Base-by-base conservation (phyloP, 1,140 invertebrate genomes). In the Triops longicaudatus region DNA sequence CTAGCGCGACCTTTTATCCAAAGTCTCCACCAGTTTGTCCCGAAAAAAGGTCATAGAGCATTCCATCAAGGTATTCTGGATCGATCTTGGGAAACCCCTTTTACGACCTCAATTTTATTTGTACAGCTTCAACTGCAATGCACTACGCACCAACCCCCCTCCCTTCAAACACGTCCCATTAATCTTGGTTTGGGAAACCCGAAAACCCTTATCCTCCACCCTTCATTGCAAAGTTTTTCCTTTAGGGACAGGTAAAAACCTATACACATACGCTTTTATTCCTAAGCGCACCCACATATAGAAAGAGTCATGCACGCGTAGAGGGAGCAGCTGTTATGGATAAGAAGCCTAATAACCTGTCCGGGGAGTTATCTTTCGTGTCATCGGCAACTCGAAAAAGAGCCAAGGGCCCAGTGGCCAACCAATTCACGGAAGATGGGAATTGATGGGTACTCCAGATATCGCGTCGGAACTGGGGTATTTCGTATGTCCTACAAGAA, bases 291-390 rank as follows among this genome's bases (percentile, higher is more conserved):
- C 50, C 17, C 50, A 63, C 50, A 63, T 63, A 63, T 22, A 63
- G 14, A 2, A 5, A 14, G 14, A 11, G 5, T 5, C 50, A 10
- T 63, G 22, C 50, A 63, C 50, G 50, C 50, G 50, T 63, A 63
- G 50, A 63, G 22, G 31, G 22, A 63, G 50, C 50, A 63, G 50
- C 50, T 63, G 50, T 63, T 63, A 63, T 22, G 50, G 50, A 63
- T 63, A 63, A 63, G 50, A 63, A 63, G 50, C 50, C 50, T 63
- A 63, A 63, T 63, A 63, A 63, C 50, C 50, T 63, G 50, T 63
- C 50, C 50, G 50, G 50, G 50, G 50, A 63, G 50, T 63, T 63
- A 63, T 63, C 50, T 63, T 22, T 63, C 50, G 50, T 63, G 50
- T 63, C 50, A 63, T 63, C 50, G 50, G 14, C 50, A 14, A 63